Base-by-base conservation (phyloP, 2,888 invertebrate genomes). In the Athripsodes cinereus region DNA sequence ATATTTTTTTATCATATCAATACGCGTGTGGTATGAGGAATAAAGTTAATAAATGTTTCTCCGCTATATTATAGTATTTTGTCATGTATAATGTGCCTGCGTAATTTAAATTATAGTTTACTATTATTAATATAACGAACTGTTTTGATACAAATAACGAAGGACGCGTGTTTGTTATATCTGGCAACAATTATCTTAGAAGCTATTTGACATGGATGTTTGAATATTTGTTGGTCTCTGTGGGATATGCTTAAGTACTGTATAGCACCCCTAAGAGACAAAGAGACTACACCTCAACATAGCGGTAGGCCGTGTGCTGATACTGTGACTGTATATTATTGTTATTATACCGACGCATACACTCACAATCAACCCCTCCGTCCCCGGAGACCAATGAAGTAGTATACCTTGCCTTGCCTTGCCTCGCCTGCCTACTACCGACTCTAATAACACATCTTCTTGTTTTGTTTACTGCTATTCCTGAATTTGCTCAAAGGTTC, bases 341-440 rank as follows among this genome's bases (percentile, higher is more conserved):
- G 46, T 46, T 8, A 18, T 18, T 3, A 20, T 47, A 21, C 26
- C 50, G 22, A 50, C 50, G 50, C 18, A 50, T 22, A 22, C 21
- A 13, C 18, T 10, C 6, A 47, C 21, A 47, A 20, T 47, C 47
- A 47, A 20, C 47, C 47, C 47, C 21, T 48, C 19, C 48, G 13
- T 20, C 58, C 59, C 59, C 18, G 5, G 59, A 40, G 59, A 52
- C 59, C 59, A 59, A 59, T 59, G 59, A 59, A 59, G 55, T 55
- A 26, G 26, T 26, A 26, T 26, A 26, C 26, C 26, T 26, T 26
- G 26, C 26, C n/a, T 26, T 26, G 13, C 40, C 40, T 8, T 16
- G 13, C 31, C 31, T 31, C 31, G 31, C 31, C 31, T 31, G 8
- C 11, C 31, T 31, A 11, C 26, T 47, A 52, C 52, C 34, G 20